Base-by-base conservation (phyloP, 2,797 vertebrate species). In the Peromyscus melanophrys region DNA sequence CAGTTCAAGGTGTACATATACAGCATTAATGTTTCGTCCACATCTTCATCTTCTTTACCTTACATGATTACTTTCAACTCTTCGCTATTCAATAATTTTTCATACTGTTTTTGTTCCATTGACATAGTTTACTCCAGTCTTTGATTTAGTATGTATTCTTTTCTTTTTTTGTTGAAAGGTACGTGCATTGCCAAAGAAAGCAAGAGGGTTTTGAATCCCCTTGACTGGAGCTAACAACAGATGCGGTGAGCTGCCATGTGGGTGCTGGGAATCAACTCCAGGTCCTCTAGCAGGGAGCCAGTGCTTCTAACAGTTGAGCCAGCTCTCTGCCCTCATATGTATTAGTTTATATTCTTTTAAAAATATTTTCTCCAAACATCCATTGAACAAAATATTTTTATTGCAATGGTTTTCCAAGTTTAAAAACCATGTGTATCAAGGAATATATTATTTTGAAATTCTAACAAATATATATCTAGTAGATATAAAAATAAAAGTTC, bases 311-410 rank as follows among this genome's bases (percentile, higher is more conserved):
- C 61, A 49, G 10, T 23, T 49, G 27, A 46, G 29, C 19, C 61
- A 84, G 6, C 82, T 73, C 21, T 65, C 16, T 69, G 31, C 4
- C 34, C 67, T 61, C 40, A 29, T 40, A 7, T 29, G 57, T 71
- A n/a, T 49, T 52, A 25, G 23, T 25, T 52, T 90, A 90, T 34
- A 81, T n/a, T 27, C 10, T 89, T 95, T 71, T 90, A 21, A 13
- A 83, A 91, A 92, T 94, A 12, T 77, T 65, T 96, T 95, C 69
- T 93, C 40, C 27, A 77, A 89, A 63, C 69, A 93, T 73, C 6
- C 52, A 88, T 82, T 90, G 94, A n/a, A 86, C 57, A 92, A 96
- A 90, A 96, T 71, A 92, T 4, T 6, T 75, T 92, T 77, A 76
- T 7, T 95, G 16, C 29, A 80, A 37, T 83, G 34, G 19, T 83